phyloP scores from a whole-genome alignment of 2,797 vertebrate species.

The Xenops minutus region DNA sequence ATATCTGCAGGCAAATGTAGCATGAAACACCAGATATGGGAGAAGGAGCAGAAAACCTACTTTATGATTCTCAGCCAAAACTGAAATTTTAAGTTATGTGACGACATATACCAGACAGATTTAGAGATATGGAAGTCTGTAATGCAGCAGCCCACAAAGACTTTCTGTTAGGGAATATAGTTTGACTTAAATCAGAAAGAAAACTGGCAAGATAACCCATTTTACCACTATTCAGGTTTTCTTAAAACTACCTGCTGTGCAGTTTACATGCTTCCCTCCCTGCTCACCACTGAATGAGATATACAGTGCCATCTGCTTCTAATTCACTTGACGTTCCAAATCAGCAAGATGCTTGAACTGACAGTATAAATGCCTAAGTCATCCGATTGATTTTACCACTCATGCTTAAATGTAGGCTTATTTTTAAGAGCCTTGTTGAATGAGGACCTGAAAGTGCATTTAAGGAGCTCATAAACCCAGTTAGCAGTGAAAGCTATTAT shows the following conservation, averaged over 20 bases:
- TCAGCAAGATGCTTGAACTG: not conserved
- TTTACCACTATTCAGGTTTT: not conserved
- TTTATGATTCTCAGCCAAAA: not conserved
- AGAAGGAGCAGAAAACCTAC: not conserved
- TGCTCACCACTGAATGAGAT: not conserved
- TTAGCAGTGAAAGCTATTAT: not conserved
- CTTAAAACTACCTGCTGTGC: not conserved
- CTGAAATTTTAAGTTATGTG: not conserved
- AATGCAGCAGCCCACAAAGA: not conserved
- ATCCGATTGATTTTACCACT: not conserved
- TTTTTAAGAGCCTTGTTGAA: not conserved
- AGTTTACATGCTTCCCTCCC: not conserved
- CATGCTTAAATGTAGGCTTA: not conserved
- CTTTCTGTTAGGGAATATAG: not conserved
- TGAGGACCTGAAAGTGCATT: not conserved
- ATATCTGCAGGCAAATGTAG: not conserved
- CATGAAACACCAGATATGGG: not conserved
- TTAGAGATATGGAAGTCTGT: not conserved
- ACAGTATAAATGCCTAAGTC: not conserved
- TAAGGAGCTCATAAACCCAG: not conserved
- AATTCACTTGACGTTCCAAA: not conserved
- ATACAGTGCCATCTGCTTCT: not conserved
- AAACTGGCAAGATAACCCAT: not conserved
- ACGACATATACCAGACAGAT: not conserved
- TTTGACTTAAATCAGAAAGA: not conserved